A percentile compares a stretch with the other conserved stretches of the same genome.
Evolutionary conservation across 2,113 vertebrate species (phyloP).

Genomic region (Gobiocypris rarus): DNA sequence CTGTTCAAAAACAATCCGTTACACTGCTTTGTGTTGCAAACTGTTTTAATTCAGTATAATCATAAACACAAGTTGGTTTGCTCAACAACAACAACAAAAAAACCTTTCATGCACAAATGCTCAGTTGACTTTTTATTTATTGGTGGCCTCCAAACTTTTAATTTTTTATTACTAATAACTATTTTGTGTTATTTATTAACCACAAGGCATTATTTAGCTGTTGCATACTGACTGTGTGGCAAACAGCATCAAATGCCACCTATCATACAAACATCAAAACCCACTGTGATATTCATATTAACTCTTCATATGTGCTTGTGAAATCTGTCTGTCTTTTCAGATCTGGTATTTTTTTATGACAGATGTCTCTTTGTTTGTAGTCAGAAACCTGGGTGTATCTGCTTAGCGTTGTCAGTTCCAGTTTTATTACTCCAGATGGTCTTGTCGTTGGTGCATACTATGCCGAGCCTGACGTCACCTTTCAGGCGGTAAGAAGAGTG

Average conservation of each 20-base stretch:
- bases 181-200: neutral
- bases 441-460: neutral
- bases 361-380: neutral
- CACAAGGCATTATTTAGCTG: neutral
- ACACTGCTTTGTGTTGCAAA: too few relatives aligned
- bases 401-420: neutral
- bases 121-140: neutral
- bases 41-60: too few relatives aligned
- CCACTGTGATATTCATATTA: neutral
- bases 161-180: neutral
- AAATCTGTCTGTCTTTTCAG: too few relatives aligned
- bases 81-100: too few relatives aligned
- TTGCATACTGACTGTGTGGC: neutral
- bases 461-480: slow-evolving; percentile 30
- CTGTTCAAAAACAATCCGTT: too few relatives aligned
- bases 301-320: neutral
- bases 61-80: too few relatives aligned
- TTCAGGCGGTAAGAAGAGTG: slow-evolving; percentile 23
- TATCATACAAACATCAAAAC: neutral
- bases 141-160: neutral
- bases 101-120: neutral
- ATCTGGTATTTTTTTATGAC: neutral
- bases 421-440: neutral
- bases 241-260: neutral
- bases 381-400: slow-evolving; percentile 44